Percentiles rank a stretch among this genome's conserved stretches.
Conservation (phyloP, 2,113 vertebrate species). For the Varanus komodoensis region DNA sequence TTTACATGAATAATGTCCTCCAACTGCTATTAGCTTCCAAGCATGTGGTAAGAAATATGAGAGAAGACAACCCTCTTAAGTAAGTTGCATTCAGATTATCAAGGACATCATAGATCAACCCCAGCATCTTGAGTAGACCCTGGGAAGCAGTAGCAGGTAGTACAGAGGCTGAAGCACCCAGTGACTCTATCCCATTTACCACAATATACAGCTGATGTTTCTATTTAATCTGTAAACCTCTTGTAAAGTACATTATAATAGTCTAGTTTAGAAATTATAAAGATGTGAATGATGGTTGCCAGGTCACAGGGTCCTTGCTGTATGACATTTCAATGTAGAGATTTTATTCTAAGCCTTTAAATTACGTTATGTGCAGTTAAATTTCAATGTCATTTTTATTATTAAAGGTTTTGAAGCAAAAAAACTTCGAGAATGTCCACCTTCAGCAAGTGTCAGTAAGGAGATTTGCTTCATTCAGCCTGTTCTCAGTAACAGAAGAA, state of each 20-base stretch:
- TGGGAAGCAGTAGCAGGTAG: neutral
- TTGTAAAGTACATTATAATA: neutral
- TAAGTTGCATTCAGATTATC: neutral
- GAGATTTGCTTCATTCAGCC: conserved; percentile 91
- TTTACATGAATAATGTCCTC: neutral
- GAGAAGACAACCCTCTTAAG: neutral
- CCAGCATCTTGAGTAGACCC: neutral
- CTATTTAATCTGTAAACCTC: neutral
- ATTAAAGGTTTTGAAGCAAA: conserved; percentile 89
- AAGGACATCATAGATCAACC: neutral
- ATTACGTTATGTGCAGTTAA: conserved; percentile 28
- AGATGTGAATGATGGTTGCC: neutral
- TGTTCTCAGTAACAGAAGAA: conserved; percentile 84
- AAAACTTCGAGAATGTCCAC: conserved; percentile 82
- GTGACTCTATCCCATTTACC: neutral
- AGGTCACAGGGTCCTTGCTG: conserved; percentile 1
- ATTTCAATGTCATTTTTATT: conserved; percentile 55
- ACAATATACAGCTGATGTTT: neutral
- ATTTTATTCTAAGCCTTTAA: conserved; percentile 16
- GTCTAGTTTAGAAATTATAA: neutral
- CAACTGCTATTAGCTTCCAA: neutral
- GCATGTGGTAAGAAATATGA: neutral
- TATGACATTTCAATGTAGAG: conserved; percentile 38
- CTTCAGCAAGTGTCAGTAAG: conserved; percentile 90
- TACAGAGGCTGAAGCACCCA: neutral